Evolutionary conservation across 2,888 invertebrate genomes (phyloP).

Genomic region (Tyria jacobaeae): DNA sequence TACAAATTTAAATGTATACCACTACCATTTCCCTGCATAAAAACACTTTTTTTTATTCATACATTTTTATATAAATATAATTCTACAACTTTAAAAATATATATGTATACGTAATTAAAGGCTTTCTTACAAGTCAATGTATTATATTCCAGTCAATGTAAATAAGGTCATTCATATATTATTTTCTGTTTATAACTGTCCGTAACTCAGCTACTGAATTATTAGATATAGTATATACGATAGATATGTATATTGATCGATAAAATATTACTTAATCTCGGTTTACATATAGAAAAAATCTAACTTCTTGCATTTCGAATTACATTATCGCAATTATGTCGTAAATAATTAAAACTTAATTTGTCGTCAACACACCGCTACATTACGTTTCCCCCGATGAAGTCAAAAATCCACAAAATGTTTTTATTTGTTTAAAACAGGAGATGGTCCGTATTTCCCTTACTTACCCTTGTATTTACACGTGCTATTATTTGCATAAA

Average conservation of each 20-base stretch:
- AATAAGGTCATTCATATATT: no score
- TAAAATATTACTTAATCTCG: no score
- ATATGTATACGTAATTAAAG: no score
- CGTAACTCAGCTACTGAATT: no score
- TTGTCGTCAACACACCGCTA: slow-evolving; percentile 42
- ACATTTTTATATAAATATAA: no score
- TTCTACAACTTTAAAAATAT: no score
- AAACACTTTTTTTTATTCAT: no score
- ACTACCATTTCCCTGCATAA: no score
- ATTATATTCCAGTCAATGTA: no score
- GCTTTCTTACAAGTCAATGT: no score
- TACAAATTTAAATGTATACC: no score
- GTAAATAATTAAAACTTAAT: slow-evolving; percentile 38
- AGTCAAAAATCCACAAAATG: slow-evolving; percentile 38
- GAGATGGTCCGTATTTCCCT: slow-evolving; percentile 56
- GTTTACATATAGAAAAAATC: neutral
- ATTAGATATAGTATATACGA: neutral
- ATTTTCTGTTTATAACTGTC: no score
- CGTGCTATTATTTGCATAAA: slow-evolving; percentile 85
- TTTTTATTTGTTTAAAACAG: slow-evolving; percentile 58
- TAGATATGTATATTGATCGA: neutral
- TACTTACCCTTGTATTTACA: slow-evolving; percentile 80
- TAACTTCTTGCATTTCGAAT: neutral
- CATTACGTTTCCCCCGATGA: slow-evolving; percentile 46
- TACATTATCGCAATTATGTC: slow-evolving; percentile 19